Percentiles rank a stretch among this genome's conserved stretches.
Conservation (phyloP, 1,140 invertebrate genomes). For the Drosophila neocordata region DNA sequence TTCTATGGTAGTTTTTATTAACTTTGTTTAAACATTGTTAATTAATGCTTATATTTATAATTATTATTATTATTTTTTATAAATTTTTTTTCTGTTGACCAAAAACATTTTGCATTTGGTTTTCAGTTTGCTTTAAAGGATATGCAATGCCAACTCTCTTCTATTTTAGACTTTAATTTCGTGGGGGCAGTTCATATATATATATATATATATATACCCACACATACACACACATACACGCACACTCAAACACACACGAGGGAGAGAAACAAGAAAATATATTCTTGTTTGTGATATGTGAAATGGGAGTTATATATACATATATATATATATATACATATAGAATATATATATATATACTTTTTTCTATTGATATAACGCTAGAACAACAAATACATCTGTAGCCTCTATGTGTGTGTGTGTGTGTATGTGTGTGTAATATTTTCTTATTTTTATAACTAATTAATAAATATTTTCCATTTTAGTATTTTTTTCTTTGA, state of each 20-base stretch:
- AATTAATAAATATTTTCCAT: neutral
- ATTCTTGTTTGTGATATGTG: slow-evolving; percentile 47
- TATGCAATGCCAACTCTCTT: slow-evolving; percentile 33
- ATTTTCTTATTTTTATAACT: neutral
- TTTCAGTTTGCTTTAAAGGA: slow-evolving; percentile 18
- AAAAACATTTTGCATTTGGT: slow-evolving; percentile 6
- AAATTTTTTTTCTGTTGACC: neutral
- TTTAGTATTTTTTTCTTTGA: neutral
- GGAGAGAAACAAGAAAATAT: slow-evolving; percentile 2
- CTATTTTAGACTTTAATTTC: neutral
- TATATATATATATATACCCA: neutral
- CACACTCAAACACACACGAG: neutral
- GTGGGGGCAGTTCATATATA: slow-evolving; percentile 9
- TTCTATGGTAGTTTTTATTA: neutral
- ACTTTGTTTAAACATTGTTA: slow-evolving; percentile 4
- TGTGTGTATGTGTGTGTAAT: neutral
- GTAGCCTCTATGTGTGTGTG: too few species aligned
- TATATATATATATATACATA: slow-evolving; percentile 1
- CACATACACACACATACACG: neutral
- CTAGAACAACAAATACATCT: neutral
- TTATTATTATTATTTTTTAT: neutral
- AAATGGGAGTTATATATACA: slow-evolving; percentile 20
- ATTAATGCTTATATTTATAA: neutral
- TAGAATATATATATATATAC: slow-evolving; percentile 15
- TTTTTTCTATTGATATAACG: neutral